Conservation (phyloP, 2,797 vertebrate species). For the Hylomyscus alleni region DNA sequence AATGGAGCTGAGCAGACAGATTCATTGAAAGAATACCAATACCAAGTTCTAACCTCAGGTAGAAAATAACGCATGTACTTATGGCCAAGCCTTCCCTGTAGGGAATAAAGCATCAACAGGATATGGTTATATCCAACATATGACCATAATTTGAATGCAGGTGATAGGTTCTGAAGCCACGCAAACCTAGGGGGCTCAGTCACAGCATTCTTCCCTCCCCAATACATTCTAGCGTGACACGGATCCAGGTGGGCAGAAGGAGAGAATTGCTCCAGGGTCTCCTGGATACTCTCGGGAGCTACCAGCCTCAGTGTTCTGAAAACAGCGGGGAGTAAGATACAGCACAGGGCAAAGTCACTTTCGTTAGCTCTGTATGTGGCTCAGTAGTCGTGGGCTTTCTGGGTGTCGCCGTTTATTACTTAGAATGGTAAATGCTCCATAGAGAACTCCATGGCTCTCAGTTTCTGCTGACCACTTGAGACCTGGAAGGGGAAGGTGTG, state of each 20-base stretch:
- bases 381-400: background rate
- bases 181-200: background rate
- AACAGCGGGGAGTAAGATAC: background rate
- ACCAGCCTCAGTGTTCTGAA: background rate
- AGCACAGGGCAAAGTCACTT: background rate
- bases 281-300: background rate
- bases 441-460: background rate
- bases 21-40: constrained; percentile 39
- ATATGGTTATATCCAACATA: too few species aligned
- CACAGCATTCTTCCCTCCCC: background rate
- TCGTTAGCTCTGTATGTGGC: background rate
- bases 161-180: background rate
- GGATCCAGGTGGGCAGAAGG: background rate
- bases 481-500: background rate
- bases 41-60: background rate
- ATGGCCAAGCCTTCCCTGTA: background rate
- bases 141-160: background rate
- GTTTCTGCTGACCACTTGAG: background rate
- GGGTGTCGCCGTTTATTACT: background rate
- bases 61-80: constrained; percentile 20
- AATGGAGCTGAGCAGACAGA: background rate
- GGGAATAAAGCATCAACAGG: background rate
- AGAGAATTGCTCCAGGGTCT: background rate
- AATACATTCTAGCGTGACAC: fast-evolving
- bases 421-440: background rate